Base-by-base conservation (phyloP, 2,113 vertebrate species). In the Eulemur macaco region DNA sequence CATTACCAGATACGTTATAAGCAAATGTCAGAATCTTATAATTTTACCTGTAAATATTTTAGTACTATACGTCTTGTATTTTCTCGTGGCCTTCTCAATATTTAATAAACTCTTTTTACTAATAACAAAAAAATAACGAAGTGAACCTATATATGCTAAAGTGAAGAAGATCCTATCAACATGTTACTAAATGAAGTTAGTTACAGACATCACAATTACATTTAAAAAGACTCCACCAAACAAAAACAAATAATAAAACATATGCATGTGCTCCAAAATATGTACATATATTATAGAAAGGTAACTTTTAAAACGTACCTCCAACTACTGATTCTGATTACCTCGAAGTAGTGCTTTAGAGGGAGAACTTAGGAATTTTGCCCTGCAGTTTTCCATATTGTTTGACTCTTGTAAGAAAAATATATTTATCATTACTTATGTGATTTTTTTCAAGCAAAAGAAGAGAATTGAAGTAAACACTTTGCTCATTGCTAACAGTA, bases 401-500 rank as follows among this genome's bases (percentile, higher is more conserved):
- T 47, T 92, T 76, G n/a, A 68, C n/a, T 68, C n/a, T 87, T 29
- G 4, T 25, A 21, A 39, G 27, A 86, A 88, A 68, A 80, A 77
- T 14, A 60, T 5, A 47, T 66, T 60, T 81, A 76, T 71, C 42
- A 58, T 77, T 60, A 82, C 10, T 47, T 77, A 23, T 3, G 1
- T 60, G 50, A 76, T 69, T 50, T 8, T 60, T 83, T 85, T 56
- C 64, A 82, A 64, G 37, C 21, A 80, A 63, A 74, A 71, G 60
- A 91, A 93, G 39, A 90, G 37, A 96, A 71, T 58, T 45, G 6
- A 94, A 76, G 39, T 71, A 85, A 80, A 84, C 25, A 37, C 45
- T 74, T 73, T 69, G 50, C 23, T 39, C 0, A 1, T 37, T 52
- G 60, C 39, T 83, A 54, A 87, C 31, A 52, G 73, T 54, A 87